A percentile compares a stretch with the other conserved stretches of the same genome.
These are phyloP conservation scores for Willisornis vidua DNA, from an alignment of 2,113 vertebrate genomes.

Conservation along the genomic window DNA sequence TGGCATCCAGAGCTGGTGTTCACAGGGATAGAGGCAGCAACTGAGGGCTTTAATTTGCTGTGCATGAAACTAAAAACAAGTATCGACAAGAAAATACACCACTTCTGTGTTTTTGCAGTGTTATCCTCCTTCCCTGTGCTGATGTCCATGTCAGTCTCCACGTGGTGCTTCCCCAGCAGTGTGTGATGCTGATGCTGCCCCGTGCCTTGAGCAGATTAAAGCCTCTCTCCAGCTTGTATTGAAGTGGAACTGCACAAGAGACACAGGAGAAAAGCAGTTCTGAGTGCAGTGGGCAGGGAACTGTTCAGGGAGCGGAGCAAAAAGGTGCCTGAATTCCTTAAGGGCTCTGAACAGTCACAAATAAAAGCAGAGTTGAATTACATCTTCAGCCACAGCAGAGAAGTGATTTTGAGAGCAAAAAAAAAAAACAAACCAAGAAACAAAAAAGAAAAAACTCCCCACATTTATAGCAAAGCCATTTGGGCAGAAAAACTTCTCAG, in stretches of 20 bases:
- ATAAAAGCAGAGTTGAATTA: background rate
- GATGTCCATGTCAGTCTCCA: rapidly evolving
- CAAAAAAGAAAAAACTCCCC: background rate
- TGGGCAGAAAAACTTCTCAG: background rate
- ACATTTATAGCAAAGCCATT: background rate
- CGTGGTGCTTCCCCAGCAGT: background rate
- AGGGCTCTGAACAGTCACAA: background rate
- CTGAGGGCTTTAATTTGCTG: background rate
- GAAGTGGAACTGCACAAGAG: background rate
- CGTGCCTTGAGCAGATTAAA: background rate
- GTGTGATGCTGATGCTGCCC: background rate
- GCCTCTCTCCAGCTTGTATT: background rate
- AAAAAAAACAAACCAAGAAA: background rate
- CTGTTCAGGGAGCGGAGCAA: background rate
- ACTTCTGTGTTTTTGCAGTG: background rate
- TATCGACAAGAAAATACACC: background rate
- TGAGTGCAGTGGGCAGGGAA: background rate
- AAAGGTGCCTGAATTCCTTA: background rate
- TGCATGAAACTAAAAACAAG: background rate
- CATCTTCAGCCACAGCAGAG: background rate
- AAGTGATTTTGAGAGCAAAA: background rate
- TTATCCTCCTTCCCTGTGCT: background rate
- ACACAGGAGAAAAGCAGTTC: background rate
- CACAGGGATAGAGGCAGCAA: background rate
- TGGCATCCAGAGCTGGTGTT: background rate